phyloP scores from a whole-genome alignment of 2,888 invertebrate genomes.

The Plagodis dolabraria region DNA sequence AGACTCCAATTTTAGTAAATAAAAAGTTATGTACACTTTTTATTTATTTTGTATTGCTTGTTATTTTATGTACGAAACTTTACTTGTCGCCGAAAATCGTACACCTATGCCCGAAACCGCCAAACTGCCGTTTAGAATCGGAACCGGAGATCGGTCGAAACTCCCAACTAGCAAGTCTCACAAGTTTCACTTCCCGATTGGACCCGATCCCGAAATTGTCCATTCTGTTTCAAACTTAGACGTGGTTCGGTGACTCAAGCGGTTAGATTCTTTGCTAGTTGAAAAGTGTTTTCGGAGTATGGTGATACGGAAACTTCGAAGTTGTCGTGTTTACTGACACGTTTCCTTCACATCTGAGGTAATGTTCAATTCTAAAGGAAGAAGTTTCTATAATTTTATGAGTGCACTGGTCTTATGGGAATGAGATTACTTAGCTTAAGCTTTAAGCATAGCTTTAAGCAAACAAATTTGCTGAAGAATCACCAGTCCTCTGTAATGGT shows the following conservation, averaged over 20 bases:
- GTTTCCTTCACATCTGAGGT: constrained; percentile 16
- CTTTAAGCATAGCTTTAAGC: no score
- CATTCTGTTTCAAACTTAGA: constrained; percentile 47
- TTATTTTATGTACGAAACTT: neutral
- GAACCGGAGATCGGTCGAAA: constrained; percentile 57
- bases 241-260: constrained; percentile 30
- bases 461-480: no score
- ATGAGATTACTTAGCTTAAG: no score
- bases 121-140: constrained; percentile 58
- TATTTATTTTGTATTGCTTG: no score
- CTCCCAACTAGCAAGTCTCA: constrained; percentile 41
- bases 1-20: no score
- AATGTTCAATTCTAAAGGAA: constrained; percentile 2
- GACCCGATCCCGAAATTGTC: constrained; percentile 50
- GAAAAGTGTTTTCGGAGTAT: constrained; percentile 33
- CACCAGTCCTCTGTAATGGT: no score
- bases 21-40: no score
- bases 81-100: constrained; percentile 29
- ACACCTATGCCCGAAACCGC: constrained; percentile 46
- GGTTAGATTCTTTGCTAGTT: constrained; percentile 33
- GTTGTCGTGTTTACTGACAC: constrained; percentile 25
- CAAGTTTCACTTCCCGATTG: constrained; percentile 48
- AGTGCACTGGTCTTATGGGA: neutral
- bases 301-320: constrained; percentile 28
- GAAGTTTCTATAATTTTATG: neutral